Conservation (phyloP, 2,797 vertebrate genomes). For the Huso huso region DNA sequence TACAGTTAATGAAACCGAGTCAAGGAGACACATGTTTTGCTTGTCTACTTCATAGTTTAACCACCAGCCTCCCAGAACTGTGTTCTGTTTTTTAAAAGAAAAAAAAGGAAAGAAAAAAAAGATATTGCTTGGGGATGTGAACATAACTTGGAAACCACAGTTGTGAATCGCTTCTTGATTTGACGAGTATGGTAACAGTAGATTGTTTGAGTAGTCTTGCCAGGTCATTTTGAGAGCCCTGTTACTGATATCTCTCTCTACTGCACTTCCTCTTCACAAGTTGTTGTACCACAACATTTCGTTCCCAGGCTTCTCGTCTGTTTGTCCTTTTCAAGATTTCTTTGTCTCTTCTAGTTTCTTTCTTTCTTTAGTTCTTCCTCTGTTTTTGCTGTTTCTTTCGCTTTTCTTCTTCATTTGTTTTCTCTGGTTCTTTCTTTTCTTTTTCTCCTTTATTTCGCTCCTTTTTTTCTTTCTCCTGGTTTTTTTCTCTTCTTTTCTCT, state of each 20-base stretch:
- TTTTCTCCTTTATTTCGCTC: background rate
- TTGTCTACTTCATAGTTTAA: no score
- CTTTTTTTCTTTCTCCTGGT: conserved; percentile 49
- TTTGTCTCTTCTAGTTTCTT: conserved; percentile 28
- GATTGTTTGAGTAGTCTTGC: background rate
- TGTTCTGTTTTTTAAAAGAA: background rate
- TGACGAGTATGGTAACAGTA: background rate
- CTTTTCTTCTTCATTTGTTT: conserved; percentile 29
- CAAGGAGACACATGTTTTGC: no score
- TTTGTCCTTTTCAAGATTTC: conserved; percentile 17
- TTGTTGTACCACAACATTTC: conserved; percentile 65
- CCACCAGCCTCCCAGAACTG: background rate
- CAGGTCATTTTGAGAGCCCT: background rate
- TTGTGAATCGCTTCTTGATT: background rate
- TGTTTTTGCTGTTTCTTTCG: conserved; percentile 34
- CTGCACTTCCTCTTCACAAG: conserved; percentile 62
- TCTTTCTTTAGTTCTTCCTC: conserved; percentile 25
- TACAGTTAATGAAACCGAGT: no score
- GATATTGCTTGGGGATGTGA: background rate
- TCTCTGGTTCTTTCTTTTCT: background rate
- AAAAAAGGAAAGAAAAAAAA: background rate
- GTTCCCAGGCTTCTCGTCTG: conserved; percentile 42
- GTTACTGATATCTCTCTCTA: background rate
- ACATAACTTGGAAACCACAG: background rate
- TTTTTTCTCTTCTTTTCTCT: no score